Evolutionary conservation across 2,113 vertebrate genomes (phyloP), one percentile per base, ranked within the genome.

Genomic region (Hypomesus transpacificus): DNA sequence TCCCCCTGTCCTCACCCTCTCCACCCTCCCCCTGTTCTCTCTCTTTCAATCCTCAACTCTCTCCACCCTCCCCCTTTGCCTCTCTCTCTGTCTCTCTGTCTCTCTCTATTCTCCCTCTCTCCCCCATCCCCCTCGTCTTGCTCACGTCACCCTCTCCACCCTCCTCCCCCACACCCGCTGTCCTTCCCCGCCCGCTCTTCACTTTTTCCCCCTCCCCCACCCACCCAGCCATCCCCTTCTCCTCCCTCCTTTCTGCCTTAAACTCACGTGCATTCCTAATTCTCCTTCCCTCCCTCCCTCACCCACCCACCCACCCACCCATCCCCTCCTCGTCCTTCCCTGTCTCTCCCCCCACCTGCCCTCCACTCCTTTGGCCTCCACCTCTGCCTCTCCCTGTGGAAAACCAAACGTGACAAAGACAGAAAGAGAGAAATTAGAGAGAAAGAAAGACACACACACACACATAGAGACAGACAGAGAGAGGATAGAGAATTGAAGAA

Each of bases 211-310:
- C 31, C 31, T 77, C 74, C 76, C 80, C 80, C 65, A 60, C 68
- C 80, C 83, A 82, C 84, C 82, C 82, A 80, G 78, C 80, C 83
- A 82, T 84, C 83, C 82, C 59, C 62, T 72, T 79, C 80, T 81
- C 11, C 39, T 46, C 39, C 39, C 9, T 13, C 39, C 39, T 9
- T 7, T 6, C 5, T 34, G 31, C 31, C 31, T 34, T 34, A 34
- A 34, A 34, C 31, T 39, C 68, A 58, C 26, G 22, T 46, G 54
- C 58, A 50, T 34, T 51, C 57, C 58, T 39, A 14, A 46, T n/a
- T 64, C 59, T 75, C 80, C 78, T 69, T 75, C 76, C 82, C 80
- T 80, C 80, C 85, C 83, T 87, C 67, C 52, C 66, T 16, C 22
- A 4, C 60, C 9, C 22, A 22, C 60, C 3, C 59, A 39, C 31